Evolutionary conservation across 2,888 invertebrate genomes (phyloP), one percentile per base, ranked within the genome.

Genomic region (Rhagonycha fulva): DNA sequence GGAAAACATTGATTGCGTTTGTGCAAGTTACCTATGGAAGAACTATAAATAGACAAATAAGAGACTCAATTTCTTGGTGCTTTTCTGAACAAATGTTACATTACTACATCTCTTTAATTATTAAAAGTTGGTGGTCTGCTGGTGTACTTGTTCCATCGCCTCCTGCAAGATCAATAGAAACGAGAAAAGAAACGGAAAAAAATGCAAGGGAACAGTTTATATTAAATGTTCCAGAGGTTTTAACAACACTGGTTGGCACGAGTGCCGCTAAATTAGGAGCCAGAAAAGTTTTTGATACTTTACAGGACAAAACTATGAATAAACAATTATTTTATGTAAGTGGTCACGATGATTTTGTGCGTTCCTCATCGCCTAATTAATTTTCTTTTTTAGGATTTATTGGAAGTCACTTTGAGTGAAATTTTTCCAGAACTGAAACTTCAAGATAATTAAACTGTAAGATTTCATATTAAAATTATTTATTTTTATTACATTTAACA

Each of bases 271-370:
- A 94, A 81, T 91, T 94, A 80, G 97, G 97, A 67, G 93, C 95
- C 0, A 92, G 92, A 80, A 96, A 96, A 87, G 93, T 97, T 75
- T 97, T 97, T 87, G 93, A 95, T 85, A 94, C 95, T 70, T 88
- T 97, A 80, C 97, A 97, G 88, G 93, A 96, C 87, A 92, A 93
- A 78, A 92, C 92, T 84, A 93, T 96, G 85, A 97, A 97, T 88
- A 97, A 97, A 85, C 96, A 97, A 85, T 89, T 97, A 63, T 94
- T 96, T 89, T 97, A 97, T 89, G 97, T 96, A 87, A 93, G 95
- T 91, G 9, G 14, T 9, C 30, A 9, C 11, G 10, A 14, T 14
- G 68, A 68, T 5, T 0, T 14, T 78, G 14, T 70, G 30, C 23
- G 14, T 67, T 74, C 78, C 69, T 47, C 19, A 62, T 74, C 72